These are phyloP conservation scores for Bucco capensis DNA, from an alignment of 2,113 vertebrate species.

Conservation along the genomic window DNA sequence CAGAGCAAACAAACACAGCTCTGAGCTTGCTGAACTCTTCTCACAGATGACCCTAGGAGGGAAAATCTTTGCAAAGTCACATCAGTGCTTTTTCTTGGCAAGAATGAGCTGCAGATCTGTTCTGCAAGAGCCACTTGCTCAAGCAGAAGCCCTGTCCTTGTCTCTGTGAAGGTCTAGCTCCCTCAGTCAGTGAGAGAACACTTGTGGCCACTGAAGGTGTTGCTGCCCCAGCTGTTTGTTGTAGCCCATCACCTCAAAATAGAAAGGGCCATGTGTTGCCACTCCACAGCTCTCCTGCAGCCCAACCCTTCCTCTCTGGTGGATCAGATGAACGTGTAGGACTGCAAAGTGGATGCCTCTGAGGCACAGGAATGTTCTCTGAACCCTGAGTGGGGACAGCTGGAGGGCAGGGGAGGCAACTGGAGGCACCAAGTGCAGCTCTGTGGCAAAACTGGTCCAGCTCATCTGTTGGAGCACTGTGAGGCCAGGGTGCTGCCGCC, in stretches of 20 bases:
- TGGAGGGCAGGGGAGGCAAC: neutral
- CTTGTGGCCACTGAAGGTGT: neutral
- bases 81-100: neutral
- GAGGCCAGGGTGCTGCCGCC: rapidly evolving
- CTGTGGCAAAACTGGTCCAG: neutral
- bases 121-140: neutral
- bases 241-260: neutral
- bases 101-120: neutral
- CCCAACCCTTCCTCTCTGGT: neutral
- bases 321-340: neutral
- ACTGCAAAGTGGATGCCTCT: neutral
- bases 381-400: neutral
- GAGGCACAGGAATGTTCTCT: neutral
- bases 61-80: slow-evolving; percentile 14
- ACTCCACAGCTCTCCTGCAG: neutral
- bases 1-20: slow-evolving; percentile 35
- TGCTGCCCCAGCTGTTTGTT: neutral
- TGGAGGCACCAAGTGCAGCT: rapidly evolving
- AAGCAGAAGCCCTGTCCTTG: neutral
- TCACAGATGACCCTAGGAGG: neutral
- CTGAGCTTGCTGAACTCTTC: neutral
- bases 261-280: neutral
- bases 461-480: neutral
- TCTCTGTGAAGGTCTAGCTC: neutral
- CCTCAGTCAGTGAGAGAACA: neutral